Conservation (phyloP, 2,113 vertebrate genomes). For the Syrmaticus mikado region DNA sequence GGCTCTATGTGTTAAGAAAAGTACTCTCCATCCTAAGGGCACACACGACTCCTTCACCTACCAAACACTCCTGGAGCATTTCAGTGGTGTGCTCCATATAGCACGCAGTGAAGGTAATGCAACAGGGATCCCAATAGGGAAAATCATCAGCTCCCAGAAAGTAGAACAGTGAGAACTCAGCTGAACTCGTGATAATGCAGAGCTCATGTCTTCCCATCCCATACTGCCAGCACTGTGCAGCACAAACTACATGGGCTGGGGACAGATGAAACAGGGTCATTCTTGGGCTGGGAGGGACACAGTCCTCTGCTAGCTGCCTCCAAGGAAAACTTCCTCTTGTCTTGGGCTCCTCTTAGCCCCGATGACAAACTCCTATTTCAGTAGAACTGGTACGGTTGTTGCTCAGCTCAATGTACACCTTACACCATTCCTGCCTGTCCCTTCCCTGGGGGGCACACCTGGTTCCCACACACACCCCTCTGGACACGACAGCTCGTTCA, state of each 20-base stretch:
- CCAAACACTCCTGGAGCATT: fast-evolving
- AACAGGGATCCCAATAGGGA: fast-evolving
- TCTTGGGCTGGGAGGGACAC: not conserved
- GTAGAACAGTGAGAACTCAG: not conserved
- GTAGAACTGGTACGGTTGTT: not conserved
- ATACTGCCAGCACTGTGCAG: not conserved
- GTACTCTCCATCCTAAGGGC: not conserved
- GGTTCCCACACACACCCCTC: not conserved
- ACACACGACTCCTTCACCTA: not conserved
- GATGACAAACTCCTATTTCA: not conserved
- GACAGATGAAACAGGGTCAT: not conserved
- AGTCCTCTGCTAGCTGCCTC: not conserved
- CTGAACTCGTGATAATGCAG: not conserved
- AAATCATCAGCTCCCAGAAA: not conserved
- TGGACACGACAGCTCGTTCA: not conserved
- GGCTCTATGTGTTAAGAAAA: not conserved
- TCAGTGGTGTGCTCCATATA: not conserved
- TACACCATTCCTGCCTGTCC: not conserved
- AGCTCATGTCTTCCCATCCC: not conserved
- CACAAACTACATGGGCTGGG: not conserved
- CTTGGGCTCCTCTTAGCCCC: not conserved
- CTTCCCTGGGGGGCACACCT: not conserved
- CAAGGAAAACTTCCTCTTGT: not conserved
- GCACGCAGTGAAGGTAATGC: not conserved
- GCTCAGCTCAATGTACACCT: not conserved